Percentiles rank a stretch among this genome's conserved stretches.
phyloP scores from a whole-genome alignment of 2,888 invertebrate genomes.

The Leptarthrus brevirostris region DNA sequence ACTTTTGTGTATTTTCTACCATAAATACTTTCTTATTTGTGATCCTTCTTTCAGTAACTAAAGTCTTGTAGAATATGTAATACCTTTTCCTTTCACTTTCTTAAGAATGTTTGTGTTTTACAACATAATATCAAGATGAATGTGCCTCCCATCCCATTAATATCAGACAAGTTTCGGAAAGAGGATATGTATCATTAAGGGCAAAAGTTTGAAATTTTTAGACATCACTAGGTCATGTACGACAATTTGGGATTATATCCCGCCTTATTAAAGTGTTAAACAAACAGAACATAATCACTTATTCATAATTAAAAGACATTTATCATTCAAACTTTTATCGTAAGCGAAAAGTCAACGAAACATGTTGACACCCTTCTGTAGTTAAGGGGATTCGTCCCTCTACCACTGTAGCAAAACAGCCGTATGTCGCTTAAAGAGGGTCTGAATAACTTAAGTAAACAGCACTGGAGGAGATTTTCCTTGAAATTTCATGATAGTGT shows the following conservation, averaged over 20 bases:
- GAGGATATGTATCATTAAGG: no score
- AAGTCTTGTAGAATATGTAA: no score
- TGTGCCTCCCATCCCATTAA: no score
- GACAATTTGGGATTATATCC: conserved; percentile 1
- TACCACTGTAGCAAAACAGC: background rate
- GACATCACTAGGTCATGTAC: background rate
- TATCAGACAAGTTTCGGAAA: no score
- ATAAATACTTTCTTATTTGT: no score
- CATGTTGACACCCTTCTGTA: conserved; percentile 37
- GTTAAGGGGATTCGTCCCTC: conserved; percentile 13
- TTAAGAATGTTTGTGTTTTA: no score
- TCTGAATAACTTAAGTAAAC: conserved; percentile 33
- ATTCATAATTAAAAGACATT: conserved; percentile 45
- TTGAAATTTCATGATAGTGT: conserved; percentile 40
- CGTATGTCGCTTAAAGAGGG: conserved; percentile 21
- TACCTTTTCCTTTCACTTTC: no score
- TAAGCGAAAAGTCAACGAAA: conserved; percentile 31
- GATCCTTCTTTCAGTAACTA: no score
- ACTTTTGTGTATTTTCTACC: no score
- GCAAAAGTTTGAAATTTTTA: conserved; percentile 24
- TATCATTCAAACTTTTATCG: conserved; percentile 41
- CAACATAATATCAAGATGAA: no score
- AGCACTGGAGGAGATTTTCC: conserved; percentile 32
- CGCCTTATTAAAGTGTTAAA: conserved; percentile 13
- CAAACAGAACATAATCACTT: conserved; percentile 34